Conservation (phyloP, 2,797 vertebrate species). For the Parambassis ranga region DNA sequence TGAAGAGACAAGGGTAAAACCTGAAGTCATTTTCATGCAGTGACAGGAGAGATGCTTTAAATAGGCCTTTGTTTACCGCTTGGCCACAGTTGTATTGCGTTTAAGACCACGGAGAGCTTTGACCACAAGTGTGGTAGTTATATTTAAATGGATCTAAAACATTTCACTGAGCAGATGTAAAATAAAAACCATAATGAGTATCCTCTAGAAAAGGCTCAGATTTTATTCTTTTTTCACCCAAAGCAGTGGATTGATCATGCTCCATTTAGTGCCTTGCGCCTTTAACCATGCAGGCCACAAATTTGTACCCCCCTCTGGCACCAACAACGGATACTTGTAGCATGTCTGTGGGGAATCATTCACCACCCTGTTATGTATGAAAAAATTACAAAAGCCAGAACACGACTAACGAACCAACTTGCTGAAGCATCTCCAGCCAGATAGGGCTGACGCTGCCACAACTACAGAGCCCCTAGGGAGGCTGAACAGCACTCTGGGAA, state of each 20-base stretch:
- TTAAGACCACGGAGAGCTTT: conserved; percentile 34
- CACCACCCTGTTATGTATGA: conserved; percentile 37
- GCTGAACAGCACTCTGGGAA: conserved; percentile 39
- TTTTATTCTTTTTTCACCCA: neutral
- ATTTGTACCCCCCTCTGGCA: conserved; percentile 45
- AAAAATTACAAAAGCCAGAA: conserved; percentile 30
- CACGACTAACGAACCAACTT: conserved; percentile 49
- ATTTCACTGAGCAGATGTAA: conserved; percentile 13
- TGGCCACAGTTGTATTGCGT: conserved; percentile 37
- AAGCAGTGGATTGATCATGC: conserved; percentile 42
- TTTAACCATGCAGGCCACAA: conserved; percentile 35
- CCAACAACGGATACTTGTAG: conserved; percentile 28
- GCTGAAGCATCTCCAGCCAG: conserved; percentile 34
- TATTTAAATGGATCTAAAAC: conserved; percentile 39
- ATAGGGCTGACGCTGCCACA: conserved; percentile 37
- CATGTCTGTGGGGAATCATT: conserved; percentile 44
- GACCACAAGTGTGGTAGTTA: conserved; percentile 25
- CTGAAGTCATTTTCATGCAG: conserved; percentile 4
- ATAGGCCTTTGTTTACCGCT: conserved; percentile 36
- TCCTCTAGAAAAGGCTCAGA: conserved; percentile 9
- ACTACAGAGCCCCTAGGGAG: conserved; percentile 28
- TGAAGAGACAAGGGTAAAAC: conserved; percentile 1
- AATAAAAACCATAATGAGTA: conserved; percentile 11
- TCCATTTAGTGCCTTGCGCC: conserved; percentile 28
- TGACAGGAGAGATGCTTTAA: conserved; percentile 24